Evolutionary conservation across 2,888 invertebrate genomes (phyloP).

Genomic region (Trimorus sp.): DNA sequence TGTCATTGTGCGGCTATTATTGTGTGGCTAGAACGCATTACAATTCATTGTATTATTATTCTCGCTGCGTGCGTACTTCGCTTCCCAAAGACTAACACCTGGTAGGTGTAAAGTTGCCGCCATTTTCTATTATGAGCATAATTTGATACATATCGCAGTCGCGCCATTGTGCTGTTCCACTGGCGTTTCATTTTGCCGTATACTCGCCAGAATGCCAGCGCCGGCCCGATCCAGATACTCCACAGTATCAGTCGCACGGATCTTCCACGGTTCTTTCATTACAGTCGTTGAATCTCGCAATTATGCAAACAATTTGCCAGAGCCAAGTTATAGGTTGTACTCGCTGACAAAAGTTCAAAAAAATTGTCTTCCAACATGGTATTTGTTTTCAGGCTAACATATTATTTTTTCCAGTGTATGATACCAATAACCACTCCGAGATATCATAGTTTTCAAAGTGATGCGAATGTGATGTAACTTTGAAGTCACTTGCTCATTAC

Average conservation of each 20-base stretch:
- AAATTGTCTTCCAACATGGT: too few species aligned
- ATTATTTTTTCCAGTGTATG: too few species aligned
- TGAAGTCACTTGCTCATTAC: too few species aligned
- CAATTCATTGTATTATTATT: slow-evolving; percentile 76
- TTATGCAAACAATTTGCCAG: too few species aligned
- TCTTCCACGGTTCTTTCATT: background rate
- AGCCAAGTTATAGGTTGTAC: too few species aligned
- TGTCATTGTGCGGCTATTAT: slow-evolving; percentile 77
- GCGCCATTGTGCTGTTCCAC: slow-evolving; percentile 54
- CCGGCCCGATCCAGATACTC: slow-evolving; percentile 17
- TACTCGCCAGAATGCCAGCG: slow-evolving; percentile 28
- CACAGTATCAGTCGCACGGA: background rate
- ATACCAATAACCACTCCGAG: too few species aligned
- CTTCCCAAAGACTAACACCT: slow-evolving; percentile 76
- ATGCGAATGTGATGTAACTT: too few species aligned
- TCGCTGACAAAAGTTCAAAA: background rate
- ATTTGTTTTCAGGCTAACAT: too few species aligned
- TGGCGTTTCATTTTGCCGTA: slow-evolving; percentile 41
- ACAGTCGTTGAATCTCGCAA: too few species aligned
- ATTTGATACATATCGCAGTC: slow-evolving; percentile 80
- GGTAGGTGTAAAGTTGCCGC: slow-evolving; percentile 81
- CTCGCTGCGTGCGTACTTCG: slow-evolving; percentile 68
- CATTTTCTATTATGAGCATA: slow-evolving; percentile 81
- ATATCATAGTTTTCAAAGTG: too few species aligned
- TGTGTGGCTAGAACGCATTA: slow-evolving; percentile 76